Evolutionary conservation across 1,140 invertebrate genomes (phyloP), one percentile per base, ranked within the genome.

Genomic region (Papilio dardanus): DNA sequence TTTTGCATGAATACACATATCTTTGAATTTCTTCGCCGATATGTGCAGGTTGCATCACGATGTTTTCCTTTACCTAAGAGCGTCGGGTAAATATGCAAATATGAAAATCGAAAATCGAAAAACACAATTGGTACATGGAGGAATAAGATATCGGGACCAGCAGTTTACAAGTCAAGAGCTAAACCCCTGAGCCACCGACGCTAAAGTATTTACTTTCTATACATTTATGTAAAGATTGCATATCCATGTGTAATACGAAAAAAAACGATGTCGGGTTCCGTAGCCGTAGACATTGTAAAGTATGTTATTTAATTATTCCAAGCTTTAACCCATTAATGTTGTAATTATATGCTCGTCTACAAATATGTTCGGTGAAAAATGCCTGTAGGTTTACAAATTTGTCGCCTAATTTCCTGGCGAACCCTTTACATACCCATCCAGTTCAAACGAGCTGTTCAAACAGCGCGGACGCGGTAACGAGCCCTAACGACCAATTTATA

Each of bases 401-500:
- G 35, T 50, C 71, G 28, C 14, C 24, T 8, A 46, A 30, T 10
- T 33, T 58, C 19, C n/a, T 21, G 19, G 14, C 30, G 68, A 71
- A 54, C 71, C 71, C 46, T 73, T 31, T 35, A 19, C 33, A 19
- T 16, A 31, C 46, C 58, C 24, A 73, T 50, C 46, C 42, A 30
- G 35, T 21, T 54, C 71, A 21, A 54, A 73, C 30, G 21, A 54
- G 71, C 30, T 58, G 7, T 19, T 35, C 71, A 73, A 73, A 73
- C 71, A 73, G 7, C 31, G 28, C 28, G 46, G 31, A 73, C 68
- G 1, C 30, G 71, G 42, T 75, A 75, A 76, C 58, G 19, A 76
- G 21, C 30, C 37, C 58, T 79, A 76, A 79, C 74, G 16, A 69
- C 21, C 31, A 31, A 62, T 65, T 37, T 74, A 79, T 74, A 76